phyloP scores from a whole-genome alignment of 1,140 invertebrate genomes.

The Heliothis subflexa region DNA sequence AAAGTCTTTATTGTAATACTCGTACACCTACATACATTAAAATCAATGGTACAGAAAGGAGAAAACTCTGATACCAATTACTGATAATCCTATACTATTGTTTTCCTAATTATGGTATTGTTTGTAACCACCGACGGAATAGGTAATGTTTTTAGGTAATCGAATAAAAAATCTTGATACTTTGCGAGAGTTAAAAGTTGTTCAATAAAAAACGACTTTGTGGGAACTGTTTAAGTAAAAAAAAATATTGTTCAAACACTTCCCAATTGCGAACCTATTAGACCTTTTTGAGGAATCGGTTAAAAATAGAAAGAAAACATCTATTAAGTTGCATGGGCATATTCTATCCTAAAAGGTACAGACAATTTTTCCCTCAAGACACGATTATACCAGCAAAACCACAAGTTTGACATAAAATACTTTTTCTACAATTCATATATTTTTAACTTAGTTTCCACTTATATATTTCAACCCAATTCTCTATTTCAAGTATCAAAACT shows the following conservation, averaged over 20 bases:
- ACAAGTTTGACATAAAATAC: no score
- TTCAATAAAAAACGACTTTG: neutral
- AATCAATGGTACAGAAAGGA: constrained; percentile 10
- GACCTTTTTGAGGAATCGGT: no score
- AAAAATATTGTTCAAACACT: no score
- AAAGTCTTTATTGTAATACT: neutral
- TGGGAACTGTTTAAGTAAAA: no score
- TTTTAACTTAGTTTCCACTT: no score
- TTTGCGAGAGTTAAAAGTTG: neutral
- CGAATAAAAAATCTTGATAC: neutral
- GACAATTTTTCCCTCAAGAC: no score
- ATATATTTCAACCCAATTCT: no score
- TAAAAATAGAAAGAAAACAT: no score
- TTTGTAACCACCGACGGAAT: constrained; percentile 16
- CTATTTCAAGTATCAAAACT: neutral
- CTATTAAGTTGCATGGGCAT: no score
- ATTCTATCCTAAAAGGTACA: no score
- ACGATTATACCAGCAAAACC: no score
- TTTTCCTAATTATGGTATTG: constrained; percentile 40
- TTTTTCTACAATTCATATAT: neutral
- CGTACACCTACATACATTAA: neutral
- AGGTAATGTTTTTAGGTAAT: neutral
- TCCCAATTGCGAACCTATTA: no score
- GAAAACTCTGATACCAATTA: constrained; percentile 23
- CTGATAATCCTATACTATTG: constrained; percentile 36